Evolutionary conservation across 1,140 invertebrate genomes (phyloP), one percentile per base, ranked within the genome.

Genomic region (Drosophila jambulina): DNA sequence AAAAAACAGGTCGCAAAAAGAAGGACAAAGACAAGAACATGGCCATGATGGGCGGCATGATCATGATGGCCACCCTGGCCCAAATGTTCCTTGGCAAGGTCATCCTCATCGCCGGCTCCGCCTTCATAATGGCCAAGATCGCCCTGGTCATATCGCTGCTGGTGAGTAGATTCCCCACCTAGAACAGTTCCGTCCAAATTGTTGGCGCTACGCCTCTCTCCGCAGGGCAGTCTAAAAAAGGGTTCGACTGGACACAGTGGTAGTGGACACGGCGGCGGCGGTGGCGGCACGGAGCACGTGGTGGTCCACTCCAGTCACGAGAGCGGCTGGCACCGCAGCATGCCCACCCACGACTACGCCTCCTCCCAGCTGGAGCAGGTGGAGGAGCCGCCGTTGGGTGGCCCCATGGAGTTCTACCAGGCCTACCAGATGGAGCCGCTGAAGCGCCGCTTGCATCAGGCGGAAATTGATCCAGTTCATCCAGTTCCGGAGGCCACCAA

Each of bases 21-120:
- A 91, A 92, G 75, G 85, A 85, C 79, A 93, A 93, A 81, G 90
- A 93, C 75, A 92, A 91, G 65, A 93, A 94, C 43, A 94, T 94
- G 79, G 77, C 95, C 58, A 93, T 96, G 93, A 94, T 96, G 93
- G 95, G 94, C 64, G 95, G 94, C 62, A 86, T 95, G 38, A 95
- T 94, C n/a, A 94, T 96, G 91, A 93, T 95, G 75, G 95, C 94
- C 51, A 95, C 96, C 91, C 93, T 96, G 92, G 94, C 94, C 2
- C 95, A 96, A 92, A 87, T 96, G 91, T 94, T 95, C 46, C 94
- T 96, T 69, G 95, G 95, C 9, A 96, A 95, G 92, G 94, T 96
- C 40, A 95, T 95, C 10, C 94, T 96, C 53, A 91, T 95, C 38
- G 95, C 95, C 17, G 95, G 95, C 23, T 94, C 95, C 3, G 95